Percentiles rank a stretch among this genome's conserved stretches.
Evolutionary conservation across 2,888 invertebrate species (phyloP).

Genomic region (Rutpela maculata): DNA sequence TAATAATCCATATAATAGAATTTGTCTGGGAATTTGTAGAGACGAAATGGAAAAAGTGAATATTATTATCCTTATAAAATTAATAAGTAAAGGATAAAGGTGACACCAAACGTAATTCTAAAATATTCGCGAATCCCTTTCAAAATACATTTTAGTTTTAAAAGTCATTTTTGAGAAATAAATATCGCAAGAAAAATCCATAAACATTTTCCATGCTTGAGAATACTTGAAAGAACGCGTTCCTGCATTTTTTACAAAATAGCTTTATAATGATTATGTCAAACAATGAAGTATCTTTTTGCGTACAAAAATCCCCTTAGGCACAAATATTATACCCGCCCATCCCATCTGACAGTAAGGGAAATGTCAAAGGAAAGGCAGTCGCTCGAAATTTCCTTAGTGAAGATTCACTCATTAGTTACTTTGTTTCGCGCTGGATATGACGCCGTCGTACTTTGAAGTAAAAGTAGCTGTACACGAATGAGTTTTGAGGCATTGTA

Average conservation of each 20-base stretch:
- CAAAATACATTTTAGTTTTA: too few species aligned
- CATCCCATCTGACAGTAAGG: background rate
- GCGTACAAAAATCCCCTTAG: background rate
- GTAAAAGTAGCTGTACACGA: background rate
- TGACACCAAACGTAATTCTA: too few species aligned
- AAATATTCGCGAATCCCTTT: too few species aligned
- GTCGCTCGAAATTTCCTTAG: slow-evolving; percentile 41
- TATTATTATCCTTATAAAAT: too few species aligned
- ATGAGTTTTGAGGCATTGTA: background rate
- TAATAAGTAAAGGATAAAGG: too few species aligned
- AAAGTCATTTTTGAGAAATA: too few species aligned
- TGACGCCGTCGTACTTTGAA: slow-evolving; percentile 13
- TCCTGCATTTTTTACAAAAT: background rate
- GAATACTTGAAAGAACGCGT: too few species aligned
- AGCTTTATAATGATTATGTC: background rate
- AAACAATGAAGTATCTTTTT: background rate
- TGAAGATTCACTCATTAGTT: slow-evolving; percentile 43
- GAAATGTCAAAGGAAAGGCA: slow-evolving; percentile 16
- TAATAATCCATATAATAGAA: too few species aligned
- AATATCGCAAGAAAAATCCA: too few species aligned
- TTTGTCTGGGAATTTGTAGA: too few species aligned
- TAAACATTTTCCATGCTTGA: too few species aligned
- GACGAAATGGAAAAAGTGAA: too few species aligned
- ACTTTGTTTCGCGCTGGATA: slow-evolving; percentile 43
- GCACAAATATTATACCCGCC: background rate